Evolutionary conservation across 1,140 invertebrate species (phyloP), one percentile per base, ranked within the genome.

Genomic region (Drosophila kikkawai): DNA sequence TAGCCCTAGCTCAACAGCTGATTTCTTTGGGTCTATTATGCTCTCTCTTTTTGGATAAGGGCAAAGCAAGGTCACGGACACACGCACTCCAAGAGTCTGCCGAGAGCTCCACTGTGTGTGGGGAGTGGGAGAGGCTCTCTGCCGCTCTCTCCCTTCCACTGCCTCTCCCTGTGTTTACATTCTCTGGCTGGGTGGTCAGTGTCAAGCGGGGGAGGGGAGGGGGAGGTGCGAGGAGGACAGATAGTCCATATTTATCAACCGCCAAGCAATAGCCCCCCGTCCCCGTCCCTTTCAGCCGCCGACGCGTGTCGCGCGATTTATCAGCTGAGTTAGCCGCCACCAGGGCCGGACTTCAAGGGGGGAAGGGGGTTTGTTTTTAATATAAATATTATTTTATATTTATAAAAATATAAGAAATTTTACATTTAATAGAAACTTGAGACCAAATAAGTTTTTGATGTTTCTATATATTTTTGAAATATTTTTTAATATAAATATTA

Each of bases 11-110:
- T 36, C 39, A 13, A 13, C 67, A 65, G 60, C 60, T 74, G 42
- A 37, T 47, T 41, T 53, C 36, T 29, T 29, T 26, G 26, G 22
- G 2, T 12, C 36, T 32, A 15, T 51, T 22, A 22, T 22, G 22
- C 22, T 2, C 19, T 12, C 3, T 2, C 29, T 9, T 34, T 44
- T 61, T 44, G 48, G 53, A 60, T 58, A 37, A 78, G 75, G 75
- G 75, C 75, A 78, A 26, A 61, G 32, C 75, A 78, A 78, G 75
- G 75, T 78, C 75, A 69, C 48, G 63, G 63, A 19, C 74, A 59
- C 37, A 59, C 47, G 48, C 71, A 71, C 67, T 60, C 32, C 8
- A 48, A 26, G 22, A 58, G 61, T 34, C 61, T 41, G 19, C 8
- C 39, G 7, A 12, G 13, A 3, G 19, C 11, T 7, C 5, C 39